Conservation (phyloP, 2,113 vertebrate species). For the Zosterops hypoxanthus region DNA sequence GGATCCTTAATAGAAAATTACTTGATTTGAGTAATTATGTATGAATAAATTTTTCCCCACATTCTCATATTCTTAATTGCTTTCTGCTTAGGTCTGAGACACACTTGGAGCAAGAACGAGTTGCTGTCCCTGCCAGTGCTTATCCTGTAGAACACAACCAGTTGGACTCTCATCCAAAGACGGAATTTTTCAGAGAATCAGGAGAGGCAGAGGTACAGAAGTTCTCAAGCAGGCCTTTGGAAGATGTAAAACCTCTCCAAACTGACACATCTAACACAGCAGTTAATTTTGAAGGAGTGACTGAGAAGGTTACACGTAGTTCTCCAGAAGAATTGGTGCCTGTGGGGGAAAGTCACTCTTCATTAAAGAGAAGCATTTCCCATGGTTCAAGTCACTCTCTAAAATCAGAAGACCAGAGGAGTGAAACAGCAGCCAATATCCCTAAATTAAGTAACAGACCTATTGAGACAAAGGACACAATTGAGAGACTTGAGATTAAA, state of each 20-base stretch:
- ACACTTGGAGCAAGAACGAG: constrained; percentile 70
- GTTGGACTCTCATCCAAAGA: constrained; percentile 83
- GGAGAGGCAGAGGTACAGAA: constrained; percentile 79
- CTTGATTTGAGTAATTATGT: background rate
- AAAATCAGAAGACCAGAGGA: constrained; percentile 88
- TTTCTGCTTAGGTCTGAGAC: constrained; percentile 67
- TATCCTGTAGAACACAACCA: constrained; percentile 80
- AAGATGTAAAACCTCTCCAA: constrained; percentile 79
- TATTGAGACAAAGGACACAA: constrained; percentile 78
- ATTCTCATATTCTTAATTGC: background rate
- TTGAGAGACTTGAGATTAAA: constrained; percentile 85
- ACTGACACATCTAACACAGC: constrained; percentile 68
- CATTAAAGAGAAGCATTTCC: constrained; percentile 87
- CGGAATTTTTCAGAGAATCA: constrained; percentile 85
- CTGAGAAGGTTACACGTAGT: constrained; percentile 70
- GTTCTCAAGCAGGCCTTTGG: constrained; percentile 80
- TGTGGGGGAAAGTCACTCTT: constrained; percentile 77
- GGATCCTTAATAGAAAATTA: background rate
- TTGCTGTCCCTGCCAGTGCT: constrained; percentile 70
- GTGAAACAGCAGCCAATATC: constrained; percentile 73
- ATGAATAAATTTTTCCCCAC: background rate
- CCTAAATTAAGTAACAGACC: constrained; percentile 72
- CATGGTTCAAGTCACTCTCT: constrained; percentile 87
- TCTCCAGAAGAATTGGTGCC: constrained; percentile 81
- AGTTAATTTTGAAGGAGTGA: constrained; percentile 78